Evolutionary conservation across 2,888 invertebrate genomes (phyloP).

Genomic region (Xanthostigma xanthostigma): DNA sequence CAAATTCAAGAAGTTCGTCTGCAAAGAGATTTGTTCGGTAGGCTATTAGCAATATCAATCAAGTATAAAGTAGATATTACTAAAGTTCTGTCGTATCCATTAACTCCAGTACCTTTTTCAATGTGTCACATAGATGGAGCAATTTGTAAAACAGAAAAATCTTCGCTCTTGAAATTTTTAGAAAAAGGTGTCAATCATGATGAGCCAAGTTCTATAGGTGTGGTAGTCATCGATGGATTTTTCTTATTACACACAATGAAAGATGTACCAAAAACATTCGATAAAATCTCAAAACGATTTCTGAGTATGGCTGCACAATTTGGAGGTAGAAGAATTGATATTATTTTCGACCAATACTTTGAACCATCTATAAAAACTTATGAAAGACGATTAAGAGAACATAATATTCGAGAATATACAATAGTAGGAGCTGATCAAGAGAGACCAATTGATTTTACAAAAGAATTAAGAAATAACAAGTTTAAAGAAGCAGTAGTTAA

Average conservation of each 20-base stretch:
- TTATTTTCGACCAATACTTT: slow-evolving; percentile 1
- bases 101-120: slow-evolving; percentile 13
- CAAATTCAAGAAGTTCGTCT: neutral
- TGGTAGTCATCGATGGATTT: slow-evolving; percentile 15
- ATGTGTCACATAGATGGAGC: slow-evolving; percentile 15
- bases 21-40: neutral
- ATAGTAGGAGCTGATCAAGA: slow-evolving; percentile 7
- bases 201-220: neutral
- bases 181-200: neutral
- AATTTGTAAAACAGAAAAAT: slow-evolving; percentile 16
- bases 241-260: slow-evolving; percentile 14
- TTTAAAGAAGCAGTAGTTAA: slow-evolving; percentile 7
- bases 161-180: neutral
- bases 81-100: neutral
- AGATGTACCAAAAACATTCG: slow-evolving; percentile 11
- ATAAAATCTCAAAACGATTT: slow-evolving; percentile 6
- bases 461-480: slow-evolving; percentile 4
- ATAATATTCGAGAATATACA: neutral
- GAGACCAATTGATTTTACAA: neutral
- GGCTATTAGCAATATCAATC: neutral
- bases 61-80: neutral
- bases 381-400: slow-evolving; percentile 7
- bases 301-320: slow-evolving; percentile 7
- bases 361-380: too few species aligned
- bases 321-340: neutral